A percentile compares a stretch with the other conserved stretches of the same genome.
Conservation (phyloP, 2,888 invertebrate genomes). For the Sphaerophoria rueppellii region DNA sequence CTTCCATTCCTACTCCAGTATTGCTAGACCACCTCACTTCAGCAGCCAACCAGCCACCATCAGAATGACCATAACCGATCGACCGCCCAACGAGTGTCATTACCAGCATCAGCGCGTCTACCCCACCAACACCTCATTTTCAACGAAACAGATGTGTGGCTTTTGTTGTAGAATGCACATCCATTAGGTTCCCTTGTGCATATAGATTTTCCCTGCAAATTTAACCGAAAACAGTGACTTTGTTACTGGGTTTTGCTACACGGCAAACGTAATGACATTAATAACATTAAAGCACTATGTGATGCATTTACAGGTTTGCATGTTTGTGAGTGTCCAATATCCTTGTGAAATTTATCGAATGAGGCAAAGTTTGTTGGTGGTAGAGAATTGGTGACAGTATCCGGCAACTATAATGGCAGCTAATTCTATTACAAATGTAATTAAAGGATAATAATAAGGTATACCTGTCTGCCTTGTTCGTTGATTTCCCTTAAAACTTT, state of each 20-base stretch:
- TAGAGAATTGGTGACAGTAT: conserved; percentile 14
- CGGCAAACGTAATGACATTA: conserved; percentile 67
- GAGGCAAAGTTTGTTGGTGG: not conserved
- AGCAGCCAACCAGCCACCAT: conserved; percentile 13
- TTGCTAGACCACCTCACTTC: conserved; percentile 16
- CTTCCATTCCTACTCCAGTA: not conserved
- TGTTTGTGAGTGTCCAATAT: conserved; percentile 19
- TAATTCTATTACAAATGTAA: conserved; percentile 71
- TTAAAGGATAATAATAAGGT: conserved; percentile 70
- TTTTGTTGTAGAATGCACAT: conserved; percentile 40
- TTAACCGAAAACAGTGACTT: conserved; percentile 31
- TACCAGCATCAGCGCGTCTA: not conserved
- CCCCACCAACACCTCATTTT: not conserved
- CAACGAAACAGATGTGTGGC: conserved; percentile 36
- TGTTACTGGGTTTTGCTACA: conserved; percentile 49
- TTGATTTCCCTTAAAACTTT: conserved; percentile 44
- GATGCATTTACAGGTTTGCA: not conserved
- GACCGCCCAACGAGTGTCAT: not conserved
- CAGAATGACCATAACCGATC: not conserved
- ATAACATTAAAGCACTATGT: conserved; percentile 51
- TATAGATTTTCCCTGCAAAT: conserved; percentile 22
- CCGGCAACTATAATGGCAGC: conserved; percentile 59
- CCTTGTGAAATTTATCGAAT: not conserved
- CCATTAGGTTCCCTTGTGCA: not conserved
- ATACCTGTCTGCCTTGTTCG: conserved; percentile 4